A percentile compares a stretch with the other conserved stretches of the same genome.
Evolutionary conservation across 2,113 vertebrate genomes (phyloP).

Genomic region (Brevimyrus niger): DNA sequence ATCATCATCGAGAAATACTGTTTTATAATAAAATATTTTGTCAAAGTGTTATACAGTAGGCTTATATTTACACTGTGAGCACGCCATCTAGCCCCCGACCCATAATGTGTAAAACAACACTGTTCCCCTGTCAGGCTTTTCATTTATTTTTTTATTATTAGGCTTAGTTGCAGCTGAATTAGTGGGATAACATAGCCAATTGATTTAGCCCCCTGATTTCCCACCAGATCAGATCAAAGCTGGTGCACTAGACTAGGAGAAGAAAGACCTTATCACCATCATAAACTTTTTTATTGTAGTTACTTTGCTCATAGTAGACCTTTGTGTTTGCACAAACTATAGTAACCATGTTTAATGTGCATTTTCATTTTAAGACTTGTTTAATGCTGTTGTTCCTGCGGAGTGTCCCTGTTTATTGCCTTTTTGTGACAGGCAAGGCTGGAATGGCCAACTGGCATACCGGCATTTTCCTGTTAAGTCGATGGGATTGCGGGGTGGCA

Average conservation of each 20-base stretch:
- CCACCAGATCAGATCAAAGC: background rate
- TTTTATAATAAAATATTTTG: background rate
- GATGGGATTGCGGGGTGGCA: background rate
- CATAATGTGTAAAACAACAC: background rate
- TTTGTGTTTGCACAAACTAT: background rate
- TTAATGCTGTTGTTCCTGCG: background rate
- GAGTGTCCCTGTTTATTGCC: background rate
- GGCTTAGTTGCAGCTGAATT: background rate
- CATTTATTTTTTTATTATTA: background rate
- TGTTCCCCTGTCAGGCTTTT: background rate
- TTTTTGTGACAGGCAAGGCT: background rate
- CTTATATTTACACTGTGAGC: background rate
- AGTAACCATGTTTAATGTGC: background rate
- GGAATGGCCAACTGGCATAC: background rate
- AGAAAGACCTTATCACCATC: background rate
- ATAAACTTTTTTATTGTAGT: background rate
- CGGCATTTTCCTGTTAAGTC: background rate
- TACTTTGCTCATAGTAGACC: background rate
- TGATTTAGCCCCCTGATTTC: background rate
- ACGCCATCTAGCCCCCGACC: background rate
- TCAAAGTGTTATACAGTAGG: background rate
- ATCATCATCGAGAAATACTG: background rate
- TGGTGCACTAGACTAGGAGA: background rate
- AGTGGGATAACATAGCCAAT: background rate
- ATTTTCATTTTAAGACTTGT: background rate